Evolutionary conservation across 2,797 vertebrate genomes (phyloP), one percentile per base, ranked within the genome.

Genomic region (Atherinosoma microstoma): DNA sequence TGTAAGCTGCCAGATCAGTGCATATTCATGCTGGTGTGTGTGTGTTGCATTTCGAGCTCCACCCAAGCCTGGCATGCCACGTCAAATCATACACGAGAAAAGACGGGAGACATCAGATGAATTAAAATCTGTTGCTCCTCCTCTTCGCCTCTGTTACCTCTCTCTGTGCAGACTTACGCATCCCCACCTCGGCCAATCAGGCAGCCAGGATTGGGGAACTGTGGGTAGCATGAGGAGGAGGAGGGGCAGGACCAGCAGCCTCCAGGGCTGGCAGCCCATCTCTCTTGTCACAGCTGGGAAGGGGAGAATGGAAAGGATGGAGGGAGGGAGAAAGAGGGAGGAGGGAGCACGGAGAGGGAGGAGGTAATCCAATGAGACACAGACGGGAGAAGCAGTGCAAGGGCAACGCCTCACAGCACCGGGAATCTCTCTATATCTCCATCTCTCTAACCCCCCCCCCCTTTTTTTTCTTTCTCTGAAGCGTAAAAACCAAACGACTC

Each of bases 331-430:
- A 57, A 70, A 45, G 35, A 58, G 64, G 70, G 47, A 67, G 67
- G 60, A 30, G 73, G 85, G 74, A 34, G 58, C 47, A 22, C 27
- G 45, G 80, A 76, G 90, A 86, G 91, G 89, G 89, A 90, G 89
- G 90, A 89, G 87, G 89, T 93, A 94, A 94, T 94, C 90, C 91
- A 93, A 87, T 92, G 87, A 93, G 93, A 92, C 91, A 88, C 78
- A 75, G 90, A 85, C 85, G 84, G 78, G 88, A 85, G 90, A 90
- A 91, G 83, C 90, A 89, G 85, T 18, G 88, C 67, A 73, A 92
- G 87, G 93, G 84, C 87, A 90, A 93, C 89, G 91, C 93, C 90
- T 94, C 91, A 90, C 75, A 90, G 84, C 87, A 84, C 84, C 38
- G 73, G 87, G 80, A 87, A 86, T 83, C 84, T 90, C 89, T 88